These are phyloP conservation scores for Tyria jacobaeae DNA, from an alignment of 2,888 invertebrate species.

Conservation along the genomic window DNA sequence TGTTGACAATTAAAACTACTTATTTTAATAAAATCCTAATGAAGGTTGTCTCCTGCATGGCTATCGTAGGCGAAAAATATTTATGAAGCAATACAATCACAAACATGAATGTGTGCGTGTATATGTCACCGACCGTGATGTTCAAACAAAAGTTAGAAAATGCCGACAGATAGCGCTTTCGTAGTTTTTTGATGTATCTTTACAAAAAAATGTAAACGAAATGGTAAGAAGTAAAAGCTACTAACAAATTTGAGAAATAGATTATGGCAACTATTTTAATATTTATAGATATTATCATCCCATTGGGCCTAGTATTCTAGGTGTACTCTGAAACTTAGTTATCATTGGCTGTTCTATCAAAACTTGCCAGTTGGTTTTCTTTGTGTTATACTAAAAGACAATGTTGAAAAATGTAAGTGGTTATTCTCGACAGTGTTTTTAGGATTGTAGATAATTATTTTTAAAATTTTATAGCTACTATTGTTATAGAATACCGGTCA, in stretches of 20 bases:
- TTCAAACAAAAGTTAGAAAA: conserved; percentile 51
- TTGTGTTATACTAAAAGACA: background rate
- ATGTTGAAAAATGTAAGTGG: background rate
- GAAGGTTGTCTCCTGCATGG: conserved; percentile 88
- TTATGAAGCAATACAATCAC: conserved; percentile 83
- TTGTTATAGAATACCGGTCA: too few species aligned
- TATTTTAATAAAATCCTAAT: conserved; percentile 86
- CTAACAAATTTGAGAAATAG: background rate
- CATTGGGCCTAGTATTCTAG: background rate
- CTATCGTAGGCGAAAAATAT: conserved; percentile 87
- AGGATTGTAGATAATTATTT: background rate
- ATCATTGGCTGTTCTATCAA: background rate
- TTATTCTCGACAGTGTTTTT: background rate
- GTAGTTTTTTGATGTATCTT: conserved; percentile 20
- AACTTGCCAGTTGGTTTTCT: background rate
- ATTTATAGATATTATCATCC: background rate
- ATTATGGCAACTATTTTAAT: background rate
- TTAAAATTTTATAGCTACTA: too few species aligned
- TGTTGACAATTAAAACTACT: conserved; percentile 80
- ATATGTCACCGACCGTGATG: conserved; percentile 55
- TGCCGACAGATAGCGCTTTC: conserved; percentile 60
- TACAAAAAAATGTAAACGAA: conserved; percentile 20
- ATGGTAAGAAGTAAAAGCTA: conserved; percentile 28
- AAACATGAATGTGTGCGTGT: conserved; percentile 76
- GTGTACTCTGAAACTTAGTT: background rate